Evolutionary conservation across 2,888 invertebrate genomes (phyloP).

Genomic region (Dicyrtomina minuta): DNA sequence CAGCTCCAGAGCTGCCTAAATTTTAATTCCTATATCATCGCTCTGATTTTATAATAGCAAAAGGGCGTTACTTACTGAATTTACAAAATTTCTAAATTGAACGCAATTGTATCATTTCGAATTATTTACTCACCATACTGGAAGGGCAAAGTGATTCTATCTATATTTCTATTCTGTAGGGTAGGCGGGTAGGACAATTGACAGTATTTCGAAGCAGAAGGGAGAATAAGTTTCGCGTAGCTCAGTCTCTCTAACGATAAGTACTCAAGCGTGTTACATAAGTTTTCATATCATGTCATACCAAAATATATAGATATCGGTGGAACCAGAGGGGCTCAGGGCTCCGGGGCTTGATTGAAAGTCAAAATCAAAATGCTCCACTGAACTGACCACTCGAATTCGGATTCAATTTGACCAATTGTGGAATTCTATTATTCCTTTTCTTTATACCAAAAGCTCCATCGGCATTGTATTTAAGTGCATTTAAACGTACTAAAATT

Average conservation of each 20-base stretch:
- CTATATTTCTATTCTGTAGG: neutral
- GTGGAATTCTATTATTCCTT: slow-evolving; percentile 21
- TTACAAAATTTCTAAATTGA: no score
- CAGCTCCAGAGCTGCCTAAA: no score
- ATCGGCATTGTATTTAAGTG: no score
- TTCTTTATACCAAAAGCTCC: no score
- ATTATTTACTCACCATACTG: no score
- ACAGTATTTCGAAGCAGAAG: neutral
- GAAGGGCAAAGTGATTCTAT: no score
- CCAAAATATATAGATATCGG: neutral
- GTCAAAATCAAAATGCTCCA: slow-evolving; percentile 27
- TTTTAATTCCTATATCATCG: no score
- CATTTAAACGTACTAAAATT: no score
- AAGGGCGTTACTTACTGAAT: no score
- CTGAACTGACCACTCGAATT: slow-evolving; percentile 30
- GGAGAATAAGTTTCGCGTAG: neutral
- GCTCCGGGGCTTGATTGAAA: neutral
- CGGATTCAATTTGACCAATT: slow-evolving; percentile 29
- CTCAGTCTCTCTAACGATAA: no score
- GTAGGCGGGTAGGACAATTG: neutral
- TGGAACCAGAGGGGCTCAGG: neutral
- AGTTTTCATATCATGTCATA: neutral
- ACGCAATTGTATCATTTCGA: no score
- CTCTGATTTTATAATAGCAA: no score
- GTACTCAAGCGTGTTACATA: neutral